Conservation (phyloP, 2,797 vertebrate genomes). For the Chiroxiphia lanceolata region DNA sequence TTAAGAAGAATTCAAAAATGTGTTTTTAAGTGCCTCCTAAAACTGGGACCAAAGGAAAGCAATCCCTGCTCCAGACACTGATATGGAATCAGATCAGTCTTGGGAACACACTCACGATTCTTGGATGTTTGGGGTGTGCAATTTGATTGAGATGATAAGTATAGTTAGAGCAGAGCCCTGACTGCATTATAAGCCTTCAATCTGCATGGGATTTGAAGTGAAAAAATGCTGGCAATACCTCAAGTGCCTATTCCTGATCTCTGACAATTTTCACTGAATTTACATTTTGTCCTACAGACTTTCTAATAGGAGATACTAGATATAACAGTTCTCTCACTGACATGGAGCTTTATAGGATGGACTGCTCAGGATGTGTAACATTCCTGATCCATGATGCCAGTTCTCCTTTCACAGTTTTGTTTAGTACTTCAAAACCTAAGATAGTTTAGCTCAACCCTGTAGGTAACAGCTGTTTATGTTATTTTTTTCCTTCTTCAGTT, state of each 20-base stretch:
- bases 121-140: neutral
- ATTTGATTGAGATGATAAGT: neutral
- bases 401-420: neutral
- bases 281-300: neutral
- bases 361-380: neutral
- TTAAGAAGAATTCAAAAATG: neutral
- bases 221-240: neutral
- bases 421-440: neutral
- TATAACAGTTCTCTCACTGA: neutral
- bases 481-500: neutral
- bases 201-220: neutral
- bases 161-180: neutral
- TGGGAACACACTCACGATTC: neutral
- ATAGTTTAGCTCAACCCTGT: neutral
- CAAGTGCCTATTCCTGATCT: neutral
- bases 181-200: neutral
- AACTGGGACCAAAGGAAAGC: neutral
- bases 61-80: neutral
- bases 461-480: neutral
- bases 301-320: neutral
- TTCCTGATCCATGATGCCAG: neutral
- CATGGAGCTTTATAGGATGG: neutral
- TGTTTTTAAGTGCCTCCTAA: neutral
- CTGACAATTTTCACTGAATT: neutral
- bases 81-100: neutral